Conservation (phyloP, 2,113 vertebrate species). For the Chionis minor region DNA sequence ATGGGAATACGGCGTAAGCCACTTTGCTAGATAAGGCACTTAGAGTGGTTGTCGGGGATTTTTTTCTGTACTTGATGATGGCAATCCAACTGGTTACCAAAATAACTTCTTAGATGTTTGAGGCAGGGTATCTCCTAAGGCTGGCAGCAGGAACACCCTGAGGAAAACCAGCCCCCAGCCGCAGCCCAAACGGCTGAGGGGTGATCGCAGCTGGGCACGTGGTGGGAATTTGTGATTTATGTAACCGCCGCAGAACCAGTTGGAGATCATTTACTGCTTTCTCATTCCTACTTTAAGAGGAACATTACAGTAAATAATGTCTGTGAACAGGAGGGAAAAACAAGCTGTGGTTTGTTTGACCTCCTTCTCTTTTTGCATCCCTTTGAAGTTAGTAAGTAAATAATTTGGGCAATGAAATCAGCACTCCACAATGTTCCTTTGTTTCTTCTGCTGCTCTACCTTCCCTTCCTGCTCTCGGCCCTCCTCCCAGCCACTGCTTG, state of each 20-base stretch:
- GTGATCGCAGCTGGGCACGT: rapidly evolving
- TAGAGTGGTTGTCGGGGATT: not conserved
- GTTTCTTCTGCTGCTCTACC: constrained; percentile 21
- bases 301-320: constrained; percentile 8
- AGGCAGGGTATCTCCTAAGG: not conserved
- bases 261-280: constrained; percentile 13
- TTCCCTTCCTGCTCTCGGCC: not conserved
- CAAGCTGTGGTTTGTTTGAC: constrained; percentile 9
- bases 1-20: not conserved
- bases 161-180: not conserved
- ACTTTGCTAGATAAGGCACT: not conserved
- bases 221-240: constrained; percentile 5
- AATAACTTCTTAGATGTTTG: not conserved
- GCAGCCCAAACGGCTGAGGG: not conserved
- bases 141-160: not conserved
- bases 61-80: not conserved
- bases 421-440: constrained; percentile 12
- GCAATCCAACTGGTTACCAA: not conserved
- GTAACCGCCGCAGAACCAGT: rapidly evolving
- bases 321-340: constrained; percentile 7
- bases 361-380: constrained; percentile 20
- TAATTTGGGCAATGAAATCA: constrained; percentile 19
- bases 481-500: not conserved
- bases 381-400: constrained; percentile 56
- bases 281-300: not conserved